Base-by-base conservation (phyloP, 2,113 vertebrate species). In the Osmerus mordax region DNA sequence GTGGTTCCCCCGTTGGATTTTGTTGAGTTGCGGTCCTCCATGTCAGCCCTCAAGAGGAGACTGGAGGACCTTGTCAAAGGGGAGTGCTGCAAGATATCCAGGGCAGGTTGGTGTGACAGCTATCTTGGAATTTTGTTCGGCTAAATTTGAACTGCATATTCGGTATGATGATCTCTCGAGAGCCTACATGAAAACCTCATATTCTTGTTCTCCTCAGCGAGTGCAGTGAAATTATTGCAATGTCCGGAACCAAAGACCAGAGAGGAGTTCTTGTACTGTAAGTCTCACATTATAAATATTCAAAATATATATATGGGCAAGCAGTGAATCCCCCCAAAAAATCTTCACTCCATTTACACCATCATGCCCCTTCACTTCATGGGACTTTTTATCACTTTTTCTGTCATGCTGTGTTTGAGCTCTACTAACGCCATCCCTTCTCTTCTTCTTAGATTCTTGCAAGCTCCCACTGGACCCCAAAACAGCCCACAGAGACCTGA, bases 241-340 rank as follows among this genome's bases (percentile, higher is more conserved):
- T 67, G 77, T 70, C 65, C 72, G 23, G 72, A 71, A 65, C 72
- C 77, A 63, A 66, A 36, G 52, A 67, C 67, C 69, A 70, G 71
- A 70, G 52, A 72, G 47, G 77, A 79, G 64, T 79, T 74, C 23
- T 60, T 79, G 23, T 51, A 79, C 72, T 70, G 68, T 75, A 67
- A 75, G 72, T 75, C 9, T 11, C 41, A 47, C 41, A 47, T 9
- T 47, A 47, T 11, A 11, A 47, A 47, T 12, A 47, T 47, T 47
- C 41, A 11, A 47, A 47, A 47, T 12, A 47, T 9, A 7, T 9
- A 47, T 8, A 47, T 47, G 41, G 41, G 9, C 7, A 47, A 11
- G 6, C 41, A 47, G 41, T 47, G 41, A 47, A 47, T 47, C 9
- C 3, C 41, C 1, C 1, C 1, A 47, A 47, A 47, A 47, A 47